Percentiles rank a stretch among this genome's conserved stretches.
phyloP scores from a whole-genome alignment of 2,888 invertebrate genomes.

The Acrobeloides nanus region DNA sequence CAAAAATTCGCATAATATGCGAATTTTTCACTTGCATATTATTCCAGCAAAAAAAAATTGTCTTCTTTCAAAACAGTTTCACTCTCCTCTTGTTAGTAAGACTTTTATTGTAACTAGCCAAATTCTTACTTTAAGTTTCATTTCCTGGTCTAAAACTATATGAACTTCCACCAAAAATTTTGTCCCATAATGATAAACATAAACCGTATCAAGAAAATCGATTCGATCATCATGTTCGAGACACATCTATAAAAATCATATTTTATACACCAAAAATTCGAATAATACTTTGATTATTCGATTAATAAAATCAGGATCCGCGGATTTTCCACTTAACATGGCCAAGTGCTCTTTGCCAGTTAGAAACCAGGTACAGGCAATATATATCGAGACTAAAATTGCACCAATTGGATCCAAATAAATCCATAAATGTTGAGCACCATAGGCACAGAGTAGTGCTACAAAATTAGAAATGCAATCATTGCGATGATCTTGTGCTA shows the following conservation, averaged over 20 bases:
- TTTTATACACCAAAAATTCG: neutral
- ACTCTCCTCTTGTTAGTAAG: no score
- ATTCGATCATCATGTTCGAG: slow-evolving; percentile 50
- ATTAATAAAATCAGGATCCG: slow-evolving; percentile 53
- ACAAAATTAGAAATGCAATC: slow-evolving; percentile 58
- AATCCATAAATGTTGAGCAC: slow-evolving; percentile 51
- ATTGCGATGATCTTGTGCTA: slow-evolving; percentile 58
- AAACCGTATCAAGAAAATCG: slow-evolving; percentile 56
- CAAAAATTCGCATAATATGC: no score
- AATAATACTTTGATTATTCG: slow-evolving; percentile 46
- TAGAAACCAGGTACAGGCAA: slow-evolving; percentile 32
- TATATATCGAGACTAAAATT: slow-evolving; percentile 57
- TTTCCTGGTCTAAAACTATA: slow-evolving; percentile 57
- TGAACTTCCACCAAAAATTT: slow-evolving; percentile 42
- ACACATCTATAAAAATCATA: slow-evolving; percentile 34
- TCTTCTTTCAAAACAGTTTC: no score
- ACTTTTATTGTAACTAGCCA: no score
- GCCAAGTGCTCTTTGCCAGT: slow-evolving; percentile 55
- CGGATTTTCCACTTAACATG: slow-evolving; percentile 48
- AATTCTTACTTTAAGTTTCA: slow-evolving; percentile 55
- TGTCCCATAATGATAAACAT: slow-evolving; percentile 58
- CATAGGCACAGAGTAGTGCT: slow-evolving; percentile 56
- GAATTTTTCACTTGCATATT: no score
- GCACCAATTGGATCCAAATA: slow-evolving; percentile 59
- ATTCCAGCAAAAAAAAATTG: no score